Percentiles rank a stretch among this genome's conserved stretches.
Evolutionary conservation across 2,113 vertebrate genomes (phyloP).

Genomic region (Leucopsar rothschildi): DNA sequence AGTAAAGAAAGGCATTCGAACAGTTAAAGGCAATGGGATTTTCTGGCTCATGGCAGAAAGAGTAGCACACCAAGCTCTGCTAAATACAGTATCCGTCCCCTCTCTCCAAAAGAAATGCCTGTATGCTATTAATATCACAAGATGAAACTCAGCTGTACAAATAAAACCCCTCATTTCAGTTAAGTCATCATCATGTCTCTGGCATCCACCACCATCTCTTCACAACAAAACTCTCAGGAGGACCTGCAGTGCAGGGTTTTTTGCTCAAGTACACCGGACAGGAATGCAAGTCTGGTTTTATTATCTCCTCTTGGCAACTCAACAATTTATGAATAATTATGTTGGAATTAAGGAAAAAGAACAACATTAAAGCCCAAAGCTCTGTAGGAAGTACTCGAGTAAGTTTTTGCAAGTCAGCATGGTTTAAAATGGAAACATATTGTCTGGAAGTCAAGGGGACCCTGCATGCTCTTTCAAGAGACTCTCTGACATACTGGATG

Average conservation of each 20-base stretch:
- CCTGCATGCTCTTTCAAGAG: not conserved
- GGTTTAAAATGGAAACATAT: not conserved
- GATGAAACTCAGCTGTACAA: conserved; percentile 54
- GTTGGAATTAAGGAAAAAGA: not conserved
- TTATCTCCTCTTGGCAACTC: not conserved
- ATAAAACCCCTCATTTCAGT: conserved; percentile 28
- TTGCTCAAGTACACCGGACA: not conserved
- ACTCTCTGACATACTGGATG: not conserved
- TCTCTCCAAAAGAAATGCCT: conserved; percentile 7
- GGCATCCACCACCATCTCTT: not conserved
- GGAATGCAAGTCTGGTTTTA: not conserved
- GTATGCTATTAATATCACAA: conserved; percentile 34
- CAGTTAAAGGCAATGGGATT: not conserved
- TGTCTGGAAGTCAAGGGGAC: not conserved
- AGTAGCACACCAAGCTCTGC: not conserved
- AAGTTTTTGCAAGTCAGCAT: not conserved
- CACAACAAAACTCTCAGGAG: not conserved
- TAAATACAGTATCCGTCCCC: not conserved
- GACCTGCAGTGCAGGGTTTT: not conserved
- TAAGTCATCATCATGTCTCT: conserved; percentile 27
- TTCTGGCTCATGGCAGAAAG: not conserved
- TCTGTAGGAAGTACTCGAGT: not conserved
- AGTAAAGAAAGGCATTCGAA: not conserved
- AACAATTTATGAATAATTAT: not conserved
- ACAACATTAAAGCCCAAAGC: not conserved